Conservation (phyloP, 2,797 vertebrate genomes). For the Molossus molossus region DNA sequence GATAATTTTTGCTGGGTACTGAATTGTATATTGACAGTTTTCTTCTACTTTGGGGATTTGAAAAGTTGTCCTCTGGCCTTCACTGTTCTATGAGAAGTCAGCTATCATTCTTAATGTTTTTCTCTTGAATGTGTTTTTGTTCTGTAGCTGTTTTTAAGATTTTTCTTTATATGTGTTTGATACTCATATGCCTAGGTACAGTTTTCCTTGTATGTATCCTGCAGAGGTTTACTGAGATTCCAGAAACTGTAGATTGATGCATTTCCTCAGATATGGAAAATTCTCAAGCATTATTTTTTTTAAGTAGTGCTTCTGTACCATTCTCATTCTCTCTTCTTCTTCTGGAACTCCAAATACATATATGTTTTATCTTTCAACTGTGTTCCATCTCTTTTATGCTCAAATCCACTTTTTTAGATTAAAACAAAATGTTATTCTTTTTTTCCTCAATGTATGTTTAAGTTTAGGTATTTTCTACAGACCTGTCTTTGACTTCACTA, state of each 20-base stretch:
- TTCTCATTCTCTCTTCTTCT: not conserved
- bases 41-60: slow-evolving; percentile 15
- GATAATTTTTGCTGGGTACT: not conserved
- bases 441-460: not conserved
- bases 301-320: not conserved
- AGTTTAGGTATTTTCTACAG: not conserved
- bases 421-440: not conserved
- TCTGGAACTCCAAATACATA: not conserved
- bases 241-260: not conserved
- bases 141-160: not conserved
- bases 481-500: not conserved
- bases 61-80: not conserved
- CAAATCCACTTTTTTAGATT: not conserved
- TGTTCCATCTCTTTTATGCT: not conserved
- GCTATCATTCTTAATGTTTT: not conserved
- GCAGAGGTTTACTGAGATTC: not conserved
- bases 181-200: not conserved
- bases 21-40: not conserved
- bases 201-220: not conserved
- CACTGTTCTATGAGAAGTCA: not conserved
- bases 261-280: not conserved
- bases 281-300: not conserved
- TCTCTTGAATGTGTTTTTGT: not conserved
- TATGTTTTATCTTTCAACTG: not conserved
- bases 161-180: slow-evolving; percentile 23